These are phyloP conservation scores for Apotomis turbidana DNA, from an alignment of 2,888 invertebrate species.

Conservation along the genomic window DNA sequence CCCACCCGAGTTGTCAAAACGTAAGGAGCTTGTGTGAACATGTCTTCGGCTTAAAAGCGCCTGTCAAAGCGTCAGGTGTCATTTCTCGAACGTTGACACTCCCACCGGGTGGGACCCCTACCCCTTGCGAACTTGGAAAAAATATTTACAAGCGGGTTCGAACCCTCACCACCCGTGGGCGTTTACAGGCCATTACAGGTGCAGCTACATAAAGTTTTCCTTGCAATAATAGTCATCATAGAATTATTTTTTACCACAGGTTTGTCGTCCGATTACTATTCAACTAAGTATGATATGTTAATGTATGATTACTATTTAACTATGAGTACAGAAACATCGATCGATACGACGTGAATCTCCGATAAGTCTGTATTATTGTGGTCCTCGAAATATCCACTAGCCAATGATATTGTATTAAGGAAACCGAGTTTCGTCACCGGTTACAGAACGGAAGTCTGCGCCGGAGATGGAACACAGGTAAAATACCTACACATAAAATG, in stretches of 20 bases:
- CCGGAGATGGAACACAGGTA: slow-evolving; percentile 29
- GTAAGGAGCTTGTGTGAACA: slow-evolving; percentile 21
- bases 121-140: background rate
- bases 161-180: no score
- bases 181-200: no score
- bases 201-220: no score
- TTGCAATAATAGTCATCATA: no score
- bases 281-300: no score
- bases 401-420: slow-evolving; percentile 22
- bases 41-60: slow-evolving; percentile 15
- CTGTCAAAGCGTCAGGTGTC: slow-evolving; percentile 7
- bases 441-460: slow-evolving; percentile 17
- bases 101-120: no score
- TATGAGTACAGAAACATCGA: background rate
- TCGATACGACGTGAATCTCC: background rate
- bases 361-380: background rate
- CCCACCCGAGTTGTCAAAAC: slow-evolving; percentile 6
- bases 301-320: background rate
- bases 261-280: no score
- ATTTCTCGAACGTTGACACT: background rate
- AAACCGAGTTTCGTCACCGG: slow-evolving; percentile 17
- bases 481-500: slow-evolving; percentile 4
- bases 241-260: no score
- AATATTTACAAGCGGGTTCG: background rate
- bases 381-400: background rate